Percentiles rank a stretch among this genome's conserved stretches.
These are phyloP conservation scores for Rhabditoides inermis DNA, from an alignment of 2,888 invertebrate species.

Conservation along the genomic window DNA sequence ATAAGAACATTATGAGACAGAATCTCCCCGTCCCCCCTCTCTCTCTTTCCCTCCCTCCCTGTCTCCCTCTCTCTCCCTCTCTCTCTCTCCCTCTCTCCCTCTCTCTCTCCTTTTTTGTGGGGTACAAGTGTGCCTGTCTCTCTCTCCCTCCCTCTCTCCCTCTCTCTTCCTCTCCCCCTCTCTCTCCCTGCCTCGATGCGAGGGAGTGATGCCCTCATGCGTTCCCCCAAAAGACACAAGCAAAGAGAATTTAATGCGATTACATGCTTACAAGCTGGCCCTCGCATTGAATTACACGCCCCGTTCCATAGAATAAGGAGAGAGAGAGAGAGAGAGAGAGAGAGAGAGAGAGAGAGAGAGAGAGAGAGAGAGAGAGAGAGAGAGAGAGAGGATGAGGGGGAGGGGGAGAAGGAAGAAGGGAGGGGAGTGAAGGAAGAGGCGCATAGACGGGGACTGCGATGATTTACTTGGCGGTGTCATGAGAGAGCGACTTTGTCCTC, in stretches of 20 bases:
- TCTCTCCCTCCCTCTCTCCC: background rate
- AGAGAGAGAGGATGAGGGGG: no score
- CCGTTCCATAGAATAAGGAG: background rate
- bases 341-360: no score
- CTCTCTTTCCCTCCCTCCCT: background rate
- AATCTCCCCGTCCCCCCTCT: background rate
- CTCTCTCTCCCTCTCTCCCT: background rate
- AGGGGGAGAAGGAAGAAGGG: no score
- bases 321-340: no score
- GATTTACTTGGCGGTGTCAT: no score
- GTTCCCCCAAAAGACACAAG: no score
- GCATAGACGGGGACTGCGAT: no score
- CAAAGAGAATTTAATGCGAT: no score
- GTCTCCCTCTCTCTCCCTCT: background rate
- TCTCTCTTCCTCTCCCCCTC: background rate
- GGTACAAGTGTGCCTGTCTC: no score
- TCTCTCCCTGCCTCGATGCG: background rate
- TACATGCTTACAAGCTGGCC: background rate
- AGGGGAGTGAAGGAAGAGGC: no score
- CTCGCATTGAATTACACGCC: background rate
- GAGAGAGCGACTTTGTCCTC: no score
- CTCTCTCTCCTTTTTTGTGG: background rate
- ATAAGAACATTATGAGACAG: background rate
- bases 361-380: no score
- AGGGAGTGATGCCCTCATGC: background rate